Evolutionary conservation across 2,888 invertebrate genomes (phyloP).

Genomic region (Hypomecis atomaria): DNA sequence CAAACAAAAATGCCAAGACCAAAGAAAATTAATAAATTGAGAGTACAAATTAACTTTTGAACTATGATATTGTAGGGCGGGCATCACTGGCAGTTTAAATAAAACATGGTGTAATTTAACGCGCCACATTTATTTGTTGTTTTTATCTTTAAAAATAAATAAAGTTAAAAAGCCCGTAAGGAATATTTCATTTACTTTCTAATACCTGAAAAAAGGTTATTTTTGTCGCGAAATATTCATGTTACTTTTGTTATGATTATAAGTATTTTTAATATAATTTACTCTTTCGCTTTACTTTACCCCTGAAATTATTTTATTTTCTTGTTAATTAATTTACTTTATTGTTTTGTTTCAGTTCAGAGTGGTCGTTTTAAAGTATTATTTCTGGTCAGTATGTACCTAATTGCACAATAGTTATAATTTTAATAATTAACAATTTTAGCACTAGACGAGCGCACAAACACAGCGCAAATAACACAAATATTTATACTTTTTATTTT

Average conservation of each 20-base stretch:
- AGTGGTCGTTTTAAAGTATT: conserved; percentile 67
- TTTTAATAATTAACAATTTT: conserved; percentile 3
- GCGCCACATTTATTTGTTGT: too few relatives aligned
- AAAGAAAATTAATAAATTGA: too few relatives aligned
- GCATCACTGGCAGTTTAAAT: too few relatives aligned
- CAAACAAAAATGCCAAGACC: too few relatives aligned
- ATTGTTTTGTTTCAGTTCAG: conserved; percentile 77
- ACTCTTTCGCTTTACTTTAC: conserved; percentile 22
- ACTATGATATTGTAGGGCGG: too few relatives aligned
- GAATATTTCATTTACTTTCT: too few relatives aligned
- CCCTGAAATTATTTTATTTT: conserved; percentile 29
- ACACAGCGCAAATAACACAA: conserved; percentile 8
- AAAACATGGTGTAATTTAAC: too few relatives aligned
- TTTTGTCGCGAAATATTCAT: not conserved
- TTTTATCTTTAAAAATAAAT: too few relatives aligned
- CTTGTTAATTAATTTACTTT: conserved; percentile 44
- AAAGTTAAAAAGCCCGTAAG: too few relatives aligned
- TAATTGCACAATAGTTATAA: conserved; percentile 43
- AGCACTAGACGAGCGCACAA: conserved; percentile 17
- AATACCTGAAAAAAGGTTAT: not conserved
- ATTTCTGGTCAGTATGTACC: conserved; percentile 51
- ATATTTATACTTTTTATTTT: not conserved
- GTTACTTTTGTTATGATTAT: too few relatives aligned
- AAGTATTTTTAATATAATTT: not conserved
- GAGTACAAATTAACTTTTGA: too few relatives aligned